Conservation (phyloP, 2,113 vertebrate genomes). For the Sarotherodon lohbergeri region DNA sequence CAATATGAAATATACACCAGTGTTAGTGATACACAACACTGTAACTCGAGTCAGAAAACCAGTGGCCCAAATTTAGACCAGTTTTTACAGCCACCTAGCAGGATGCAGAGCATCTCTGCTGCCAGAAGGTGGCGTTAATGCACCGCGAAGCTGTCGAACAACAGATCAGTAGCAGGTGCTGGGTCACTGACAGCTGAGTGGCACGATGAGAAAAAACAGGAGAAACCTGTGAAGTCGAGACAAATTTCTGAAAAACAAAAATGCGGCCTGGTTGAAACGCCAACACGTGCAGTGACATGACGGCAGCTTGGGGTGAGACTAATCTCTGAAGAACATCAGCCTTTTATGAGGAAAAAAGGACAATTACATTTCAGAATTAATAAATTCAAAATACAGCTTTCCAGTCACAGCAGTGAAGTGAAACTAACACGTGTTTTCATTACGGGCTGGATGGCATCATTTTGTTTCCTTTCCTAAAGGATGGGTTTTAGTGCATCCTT, state of each 20-base stretch:
- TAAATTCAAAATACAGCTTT: neutral
- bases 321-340: neutral
- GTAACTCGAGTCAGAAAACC: neutral
- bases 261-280: neutral
- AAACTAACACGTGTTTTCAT: accelerated
- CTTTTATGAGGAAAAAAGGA: neutral
- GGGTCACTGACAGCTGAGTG: neutral
- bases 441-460: accelerated
- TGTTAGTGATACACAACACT: neutral
- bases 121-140: neutral
- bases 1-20: neutral
- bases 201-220: neutral
- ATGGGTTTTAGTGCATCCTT: neutral
- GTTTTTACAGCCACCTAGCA: neutral
- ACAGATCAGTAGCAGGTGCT: neutral
- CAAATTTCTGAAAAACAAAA: neutral
- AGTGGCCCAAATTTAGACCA: neutral
- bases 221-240: neutral
- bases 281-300: neutral
- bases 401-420: too few relatives aligned
- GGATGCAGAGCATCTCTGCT: neutral
- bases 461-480: neutral
- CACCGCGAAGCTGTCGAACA: neutral
- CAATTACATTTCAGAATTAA: neutral
- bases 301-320: neutral